phyloP scores from a whole-genome alignment of 1,140 invertebrate genomes.

The Scaptomyza montana region DNA sequence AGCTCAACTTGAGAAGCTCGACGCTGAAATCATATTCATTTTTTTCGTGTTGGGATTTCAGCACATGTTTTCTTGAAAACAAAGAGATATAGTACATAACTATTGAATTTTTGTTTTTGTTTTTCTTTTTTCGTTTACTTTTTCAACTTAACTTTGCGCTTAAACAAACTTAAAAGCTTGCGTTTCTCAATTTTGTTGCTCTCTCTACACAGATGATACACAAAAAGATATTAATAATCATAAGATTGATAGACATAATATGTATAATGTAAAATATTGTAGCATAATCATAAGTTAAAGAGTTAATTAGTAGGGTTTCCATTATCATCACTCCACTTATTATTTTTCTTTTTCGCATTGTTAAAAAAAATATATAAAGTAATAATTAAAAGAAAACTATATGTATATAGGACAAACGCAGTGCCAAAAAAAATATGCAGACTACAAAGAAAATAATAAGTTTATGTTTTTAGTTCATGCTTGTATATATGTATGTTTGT shows the following conservation, averaged over 20 bases:
- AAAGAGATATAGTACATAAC: background rate
- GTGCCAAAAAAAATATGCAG: constrained; percentile 4
- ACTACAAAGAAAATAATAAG: constrained; percentile 28
- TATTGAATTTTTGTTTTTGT: constrained; percentile 10
- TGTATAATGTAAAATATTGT: constrained; percentile 62
- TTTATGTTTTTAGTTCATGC: constrained; percentile 10
- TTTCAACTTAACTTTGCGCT: constrained; percentile 65
- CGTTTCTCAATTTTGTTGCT: constrained; percentile 16
- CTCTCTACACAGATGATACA: constrained; percentile 21
- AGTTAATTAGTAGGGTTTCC: constrained; percentile 66
- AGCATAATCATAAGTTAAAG: constrained; percentile 68
- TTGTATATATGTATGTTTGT: background rate
- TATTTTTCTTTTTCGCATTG: too few species aligned
- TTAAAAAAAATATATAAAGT: background rate
- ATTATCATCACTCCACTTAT: constrained; percentile 12
- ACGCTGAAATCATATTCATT: too few species aligned
- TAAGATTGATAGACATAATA: constrained; percentile 24
- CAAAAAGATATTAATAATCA: constrained; percentile 21
- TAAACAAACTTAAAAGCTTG: constrained; percentile 53
- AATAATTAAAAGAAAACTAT: constrained; percentile 51
- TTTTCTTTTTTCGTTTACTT: constrained; percentile 29
- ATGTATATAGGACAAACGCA: constrained; percentile 17
- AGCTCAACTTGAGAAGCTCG: too few species aligned
- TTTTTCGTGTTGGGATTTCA: too few species aligned
- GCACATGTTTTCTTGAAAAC: background rate